These are phyloP conservation scores for Rhagoletis zephyria DNA, from an alignment of 1,140 invertebrate species.

Conservation along the genomic window DNA sequence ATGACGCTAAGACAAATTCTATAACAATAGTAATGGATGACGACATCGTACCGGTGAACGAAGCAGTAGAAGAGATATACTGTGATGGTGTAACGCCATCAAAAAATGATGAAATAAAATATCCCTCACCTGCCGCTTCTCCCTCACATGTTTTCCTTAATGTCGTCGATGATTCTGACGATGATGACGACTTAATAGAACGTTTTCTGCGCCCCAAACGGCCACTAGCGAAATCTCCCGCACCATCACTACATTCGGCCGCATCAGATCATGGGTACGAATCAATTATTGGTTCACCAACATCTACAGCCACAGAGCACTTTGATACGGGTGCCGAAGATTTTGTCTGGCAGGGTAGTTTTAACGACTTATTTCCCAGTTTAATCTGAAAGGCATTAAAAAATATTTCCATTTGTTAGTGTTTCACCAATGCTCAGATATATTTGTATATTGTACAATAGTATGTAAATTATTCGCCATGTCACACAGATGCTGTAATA, in stretches of 20 bases:
- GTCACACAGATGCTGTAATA: constrained; percentile 19
- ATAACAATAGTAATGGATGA: constrained; percentile 81
- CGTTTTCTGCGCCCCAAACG: constrained; percentile 68
- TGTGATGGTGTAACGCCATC: constrained; percentile 65
- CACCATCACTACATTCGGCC: constrained; percentile 65
- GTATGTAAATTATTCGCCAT: constrained; percentile 14
- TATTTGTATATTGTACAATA: constrained; percentile 15
- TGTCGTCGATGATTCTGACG: constrained; percentile 73
- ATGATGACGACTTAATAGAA: constrained; percentile 72
- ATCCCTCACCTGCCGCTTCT: constrained; percentile 71
- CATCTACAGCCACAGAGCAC: constrained; percentile 53
- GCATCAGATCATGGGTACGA: constrained; percentile 78
- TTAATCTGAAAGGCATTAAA: constrained; percentile 60
- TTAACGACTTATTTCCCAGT: constrained; percentile 69
- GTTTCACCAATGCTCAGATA: background rate
- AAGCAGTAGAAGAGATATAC: constrained; percentile 74
- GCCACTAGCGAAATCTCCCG: constrained; percentile 68
- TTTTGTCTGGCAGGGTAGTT: constrained; percentile 67
- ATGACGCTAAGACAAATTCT: constrained; percentile 81
- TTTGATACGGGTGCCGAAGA: constrained; percentile 60
- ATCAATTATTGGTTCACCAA: constrained; percentile 75
- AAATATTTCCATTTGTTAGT: too few species aligned
- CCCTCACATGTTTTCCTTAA: constrained; percentile 71
- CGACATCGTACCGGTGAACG: constrained; percentile 76
- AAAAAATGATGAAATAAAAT: constrained; percentile 66